phyloP scores from a whole-genome alignment of 2,113 vertebrate genomes.

The Phaethon lepturus region DNA sequence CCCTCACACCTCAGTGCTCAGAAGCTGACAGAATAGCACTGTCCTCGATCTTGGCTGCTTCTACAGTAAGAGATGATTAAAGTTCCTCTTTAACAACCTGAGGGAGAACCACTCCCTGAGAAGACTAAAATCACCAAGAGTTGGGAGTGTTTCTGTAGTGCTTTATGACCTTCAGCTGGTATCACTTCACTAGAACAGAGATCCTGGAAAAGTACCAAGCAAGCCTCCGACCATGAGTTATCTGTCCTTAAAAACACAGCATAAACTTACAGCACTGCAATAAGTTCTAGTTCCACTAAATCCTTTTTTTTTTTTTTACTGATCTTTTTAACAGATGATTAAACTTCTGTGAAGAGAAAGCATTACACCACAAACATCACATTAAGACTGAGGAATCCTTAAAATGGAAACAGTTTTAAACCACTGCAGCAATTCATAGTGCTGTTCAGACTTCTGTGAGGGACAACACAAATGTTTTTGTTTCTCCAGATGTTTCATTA shows the following conservation, averaged over 20 bases:
- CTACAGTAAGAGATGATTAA: neutral
- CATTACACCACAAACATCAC: neutral
- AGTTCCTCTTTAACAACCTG: neutral
- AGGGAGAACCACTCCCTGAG: neutral
- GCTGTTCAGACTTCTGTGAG: neutral
- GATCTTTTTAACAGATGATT: neutral
- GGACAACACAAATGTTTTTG: neutral
- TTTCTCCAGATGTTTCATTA: neutral
- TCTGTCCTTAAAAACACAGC: neutral
- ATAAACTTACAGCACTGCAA: accelerated
- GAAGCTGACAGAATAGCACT: neutral
- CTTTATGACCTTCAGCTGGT: neutral
- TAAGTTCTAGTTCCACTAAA: neutral
- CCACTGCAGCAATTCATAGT: neutral
- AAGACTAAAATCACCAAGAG: neutral
- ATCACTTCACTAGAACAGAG: neutral
- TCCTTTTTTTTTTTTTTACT: neutral
- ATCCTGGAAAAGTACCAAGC: neutral
- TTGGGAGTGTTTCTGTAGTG: neutral
- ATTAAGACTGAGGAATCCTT: neutral
- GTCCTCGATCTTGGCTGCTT: neutral
- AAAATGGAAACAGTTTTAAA: neutral
- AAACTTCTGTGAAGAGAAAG: neutral
- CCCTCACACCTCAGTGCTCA: accelerated
- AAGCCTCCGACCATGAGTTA: accelerated